Base-by-base conservation (phyloP, 2,797 vertebrate species). In the Amphiprion clarkii region DNA sequence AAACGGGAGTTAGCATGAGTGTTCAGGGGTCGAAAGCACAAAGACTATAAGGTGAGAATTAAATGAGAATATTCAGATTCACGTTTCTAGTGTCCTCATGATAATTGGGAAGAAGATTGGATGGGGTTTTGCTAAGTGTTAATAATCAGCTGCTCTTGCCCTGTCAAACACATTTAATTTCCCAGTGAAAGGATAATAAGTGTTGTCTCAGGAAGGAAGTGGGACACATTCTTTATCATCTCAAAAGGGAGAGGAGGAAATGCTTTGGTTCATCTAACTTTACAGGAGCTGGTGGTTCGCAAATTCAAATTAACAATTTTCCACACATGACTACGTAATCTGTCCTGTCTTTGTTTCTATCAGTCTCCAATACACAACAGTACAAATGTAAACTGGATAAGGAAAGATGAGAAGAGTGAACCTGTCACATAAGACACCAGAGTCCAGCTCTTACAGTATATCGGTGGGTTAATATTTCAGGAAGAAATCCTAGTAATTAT, bases 51-150 rank as follows among this genome's bases (percentile, higher is more conserved):
- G 53, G 72, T 78, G 71, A 71, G 75, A 81, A 83, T 85, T 75
- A 57, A 89, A 87, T 88, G 86, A 76, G 27, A 88, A 90, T 90
- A 91, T 93, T 92, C 88, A 81, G 68, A 76, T 74, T 75, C 88
- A 88, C 25, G 65, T 83, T 81, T 85, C 65, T 51, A 79, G 87
- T 75, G 90, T 87, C 64, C 78, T 88, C 55, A 0, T 81, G 81
- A 79, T 87, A 88, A 87, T 81, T 81, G 71, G 39, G 64, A 57
- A 56, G 80, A 67, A 67, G 61, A 88, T 82, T 85, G 69, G 69
- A 79, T 74, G 39, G 67, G 67, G 75, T 74, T 87, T 83, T 63
- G 52, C 31, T 84, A 88, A 89, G 87, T 74, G 83, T 49, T 84
- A 88, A 87, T 84, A 76, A 88, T 85, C 59, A 64, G 72, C 66